Evolutionary conservation across 2,113 vertebrate genomes (phyloP).

Genomic region (Sclerurus mexicanus): DNA sequence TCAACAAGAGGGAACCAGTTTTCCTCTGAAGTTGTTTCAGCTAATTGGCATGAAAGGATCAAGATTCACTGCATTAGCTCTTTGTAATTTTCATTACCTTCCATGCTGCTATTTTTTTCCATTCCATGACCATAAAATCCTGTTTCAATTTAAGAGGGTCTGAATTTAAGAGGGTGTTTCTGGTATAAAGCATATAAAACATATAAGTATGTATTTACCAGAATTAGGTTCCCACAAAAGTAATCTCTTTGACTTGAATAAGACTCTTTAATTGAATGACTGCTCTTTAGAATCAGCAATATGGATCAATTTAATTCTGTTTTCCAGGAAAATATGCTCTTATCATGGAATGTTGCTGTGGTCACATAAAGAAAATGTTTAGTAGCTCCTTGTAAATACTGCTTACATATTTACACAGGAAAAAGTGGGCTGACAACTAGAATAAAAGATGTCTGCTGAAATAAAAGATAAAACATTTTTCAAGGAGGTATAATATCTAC

Average conservation of each 20-base stretch:
- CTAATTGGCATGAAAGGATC: background rate
- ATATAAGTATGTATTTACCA: background rate
- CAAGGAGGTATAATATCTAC: background rate
- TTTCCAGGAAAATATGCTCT: background rate
- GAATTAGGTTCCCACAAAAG: background rate
- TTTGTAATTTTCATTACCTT: background rate
- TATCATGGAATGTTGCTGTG: background rate
- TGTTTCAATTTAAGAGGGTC: background rate
- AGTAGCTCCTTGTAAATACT: background rate
- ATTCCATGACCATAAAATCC: background rate
- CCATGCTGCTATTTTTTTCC: background rate
- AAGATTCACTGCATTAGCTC: background rate
- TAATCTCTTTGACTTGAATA: background rate
- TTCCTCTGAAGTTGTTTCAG: background rate
- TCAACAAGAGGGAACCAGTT: background rate
- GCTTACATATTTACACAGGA: background rate
- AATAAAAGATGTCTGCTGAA: background rate
- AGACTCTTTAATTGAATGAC: background rate
- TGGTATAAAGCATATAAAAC: background rate
- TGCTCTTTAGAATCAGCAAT: background rate
- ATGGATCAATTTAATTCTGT: background rate
- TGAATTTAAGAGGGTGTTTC: background rate
- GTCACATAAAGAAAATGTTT: background rate
- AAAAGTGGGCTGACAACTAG: background rate
- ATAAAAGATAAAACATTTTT: background rate